Evolutionary conservation across 2,888 invertebrate genomes (phyloP).

Genomic region (Lochmaea capreae): DNA sequence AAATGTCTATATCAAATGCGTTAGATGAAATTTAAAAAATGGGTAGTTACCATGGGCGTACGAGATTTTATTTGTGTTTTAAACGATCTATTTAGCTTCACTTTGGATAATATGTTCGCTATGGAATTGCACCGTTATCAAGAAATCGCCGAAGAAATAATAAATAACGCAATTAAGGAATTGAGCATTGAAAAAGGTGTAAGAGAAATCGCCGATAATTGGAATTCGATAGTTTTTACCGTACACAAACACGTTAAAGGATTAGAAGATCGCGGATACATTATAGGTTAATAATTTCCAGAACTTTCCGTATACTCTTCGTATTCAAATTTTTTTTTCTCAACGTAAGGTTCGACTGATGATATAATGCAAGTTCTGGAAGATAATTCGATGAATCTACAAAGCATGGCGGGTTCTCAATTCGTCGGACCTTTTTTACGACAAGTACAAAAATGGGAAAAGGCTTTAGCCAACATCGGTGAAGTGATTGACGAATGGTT

Average conservation of each 20-base stretch:
- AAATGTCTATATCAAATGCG: no score
- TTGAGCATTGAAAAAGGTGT: conserved; percentile 91
- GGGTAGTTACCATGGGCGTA: background rate
- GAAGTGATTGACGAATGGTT: conserved; percentile 85
- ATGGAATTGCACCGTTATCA: conserved; percentile 89
- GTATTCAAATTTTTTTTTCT: conserved; percentile 68
- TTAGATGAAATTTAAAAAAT: no score
- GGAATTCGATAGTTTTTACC: conserved; percentile 75
- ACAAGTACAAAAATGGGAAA: conserved; percentile 89
- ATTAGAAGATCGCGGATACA: conserved; percentile 78
- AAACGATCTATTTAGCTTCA: conserved; percentile 70
- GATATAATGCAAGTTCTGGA: conserved; percentile 82
- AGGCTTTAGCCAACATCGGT: conserved; percentile 79
- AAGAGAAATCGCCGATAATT: conserved; percentile 82
- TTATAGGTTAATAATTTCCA: conserved; percentile 22
- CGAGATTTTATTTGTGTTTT: background rate
- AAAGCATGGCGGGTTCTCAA: conserved; percentile 91
- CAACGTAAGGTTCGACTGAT: conserved; percentile 75
- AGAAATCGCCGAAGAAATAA: conserved; percentile 87
- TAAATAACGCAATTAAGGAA: conserved; percentile 90
- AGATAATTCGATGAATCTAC: conserved; percentile 90
- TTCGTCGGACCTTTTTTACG: conserved; percentile 90
- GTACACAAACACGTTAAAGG: conserved; percentile 78
- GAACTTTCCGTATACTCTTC: no score
- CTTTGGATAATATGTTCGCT: conserved; percentile 90